Evolutionary conservation across 2,888 invertebrate genomes (phyloP).

Genomic region (Enoplolaimus lenunculus): DNA sequence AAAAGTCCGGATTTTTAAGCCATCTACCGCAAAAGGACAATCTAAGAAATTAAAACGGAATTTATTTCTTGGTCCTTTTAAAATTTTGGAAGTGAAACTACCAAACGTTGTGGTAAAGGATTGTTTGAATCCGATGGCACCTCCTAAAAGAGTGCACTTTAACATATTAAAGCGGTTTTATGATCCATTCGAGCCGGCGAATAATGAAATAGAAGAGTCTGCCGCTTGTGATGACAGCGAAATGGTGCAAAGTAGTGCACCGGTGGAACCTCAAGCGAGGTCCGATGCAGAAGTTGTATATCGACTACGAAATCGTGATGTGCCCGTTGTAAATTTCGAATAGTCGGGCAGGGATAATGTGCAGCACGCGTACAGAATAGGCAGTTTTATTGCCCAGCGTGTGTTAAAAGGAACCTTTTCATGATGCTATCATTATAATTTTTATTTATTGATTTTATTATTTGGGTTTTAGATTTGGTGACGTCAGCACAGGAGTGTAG

Average conservation of each 20-base stretch:
- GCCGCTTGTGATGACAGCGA: too few species aligned
- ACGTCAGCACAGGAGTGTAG: too few species aligned
- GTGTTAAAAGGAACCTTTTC: too few species aligned
- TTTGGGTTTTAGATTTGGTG: too few species aligned
- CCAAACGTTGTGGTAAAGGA: not conserved
- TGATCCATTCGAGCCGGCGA: not conserved
- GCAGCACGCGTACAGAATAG: too few species aligned
- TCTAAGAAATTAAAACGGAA: not conserved
- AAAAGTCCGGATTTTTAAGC: not conserved
- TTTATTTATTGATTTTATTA: too few species aligned
- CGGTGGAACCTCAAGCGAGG: not conserved
- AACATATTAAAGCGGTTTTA: not conserved
- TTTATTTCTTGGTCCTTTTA: not conserved
- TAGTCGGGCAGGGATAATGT: too few species aligned
- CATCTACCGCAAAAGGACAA: not conserved
- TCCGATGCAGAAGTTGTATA: not conserved
- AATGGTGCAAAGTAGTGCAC: too few species aligned
- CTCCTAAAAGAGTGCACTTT: not conserved
- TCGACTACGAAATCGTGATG: not conserved
- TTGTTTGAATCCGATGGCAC: not conserved
- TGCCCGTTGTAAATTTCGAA: too few species aligned
- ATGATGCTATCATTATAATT: too few species aligned
- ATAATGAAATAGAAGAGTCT: too few species aligned
- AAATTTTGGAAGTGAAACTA: not conserved
- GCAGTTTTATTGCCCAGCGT: too few species aligned